These are phyloP conservation scores for Trachurus trachurus DNA, from an alignment of 2,797 vertebrate genomes.

Conservation along the genomic window DNA sequence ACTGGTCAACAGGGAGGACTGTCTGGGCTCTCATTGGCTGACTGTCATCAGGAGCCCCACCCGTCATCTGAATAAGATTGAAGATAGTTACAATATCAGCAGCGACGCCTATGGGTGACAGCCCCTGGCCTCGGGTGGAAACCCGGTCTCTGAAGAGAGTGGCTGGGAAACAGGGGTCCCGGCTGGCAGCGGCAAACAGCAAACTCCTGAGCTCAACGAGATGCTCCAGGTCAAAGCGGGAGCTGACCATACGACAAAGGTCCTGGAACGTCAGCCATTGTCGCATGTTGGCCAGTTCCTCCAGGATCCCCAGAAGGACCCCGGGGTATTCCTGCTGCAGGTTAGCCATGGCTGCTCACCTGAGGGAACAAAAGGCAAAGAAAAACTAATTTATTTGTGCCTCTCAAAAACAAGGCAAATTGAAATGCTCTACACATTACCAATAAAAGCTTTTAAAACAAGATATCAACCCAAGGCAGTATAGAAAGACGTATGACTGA, in stretches of 20 bases:
- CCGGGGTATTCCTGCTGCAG: constrained; percentile 90
- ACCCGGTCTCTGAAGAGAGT: constrained; percentile 95
- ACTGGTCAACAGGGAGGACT: constrained; percentile 88
- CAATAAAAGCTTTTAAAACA: background rate
- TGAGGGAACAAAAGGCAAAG: constrained; percentile 30
- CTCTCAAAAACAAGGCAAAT: background rate
- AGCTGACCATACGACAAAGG: constrained; percentile 94
- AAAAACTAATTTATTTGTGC: background rate
- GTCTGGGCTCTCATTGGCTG: constrained; percentile 84
- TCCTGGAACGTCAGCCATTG: constrained; percentile 94
- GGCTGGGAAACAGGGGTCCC: constrained; percentile 96
- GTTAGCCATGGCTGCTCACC: constrained; percentile 76
- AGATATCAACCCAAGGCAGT: background rate
- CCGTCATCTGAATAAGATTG: constrained; percentile 96
- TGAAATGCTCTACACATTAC: background rate
- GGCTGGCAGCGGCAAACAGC: constrained; percentile 94
- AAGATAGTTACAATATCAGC: constrained; percentile 98
- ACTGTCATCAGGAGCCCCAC: constrained; percentile 88
- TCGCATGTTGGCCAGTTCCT: constrained; percentile 93
- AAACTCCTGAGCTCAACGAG: constrained; percentile 92
- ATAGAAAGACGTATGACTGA: background rate
- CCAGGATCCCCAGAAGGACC: constrained; percentile 93
- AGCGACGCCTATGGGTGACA: constrained; percentile 95
- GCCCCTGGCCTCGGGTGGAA: constrained; percentile 90
- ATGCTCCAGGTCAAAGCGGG: constrained; percentile 93